Evolutionary conservation across 1,140 invertebrate species (phyloP).

Genomic region (fruit fly (Drosophila melanogaster)): Release_6_plus_ISO1_MT NC_004354.4:2839501-2840000

Average conservation of each 20-base stretch:
- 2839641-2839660: background rate
- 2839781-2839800: background rate
- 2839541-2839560: background rate
- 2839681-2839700: too few relatives aligned
- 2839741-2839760: conserved; percentile 10
- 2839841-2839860: conserved; percentile 51
- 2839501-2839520: background rate
- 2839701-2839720: too few relatives aligned
- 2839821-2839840: conserved; percentile 11
- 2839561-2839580: background rate
- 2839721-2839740: background rate
- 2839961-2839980: conserved; percentile 1
- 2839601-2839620: background rate
- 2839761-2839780: conserved; percentile 16
- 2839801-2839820: background rate
- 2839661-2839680: too few relatives aligned
- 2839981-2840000: conserved; percentile 5
- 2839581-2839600: background rate
- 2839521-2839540: background rate
- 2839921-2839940: conserved; percentile 26
- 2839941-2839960: conserved; percentile 1
- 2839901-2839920: conserved; percentile 39
- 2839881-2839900: conserved; percentile 60
- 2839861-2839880: conserved; percentile 66
- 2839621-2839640: background rate